These are phyloP conservation scores for Steinernema feltiae DNA, from an alignment of 1,140 invertebrate genomes.

Conservation along the genomic window DNA sequence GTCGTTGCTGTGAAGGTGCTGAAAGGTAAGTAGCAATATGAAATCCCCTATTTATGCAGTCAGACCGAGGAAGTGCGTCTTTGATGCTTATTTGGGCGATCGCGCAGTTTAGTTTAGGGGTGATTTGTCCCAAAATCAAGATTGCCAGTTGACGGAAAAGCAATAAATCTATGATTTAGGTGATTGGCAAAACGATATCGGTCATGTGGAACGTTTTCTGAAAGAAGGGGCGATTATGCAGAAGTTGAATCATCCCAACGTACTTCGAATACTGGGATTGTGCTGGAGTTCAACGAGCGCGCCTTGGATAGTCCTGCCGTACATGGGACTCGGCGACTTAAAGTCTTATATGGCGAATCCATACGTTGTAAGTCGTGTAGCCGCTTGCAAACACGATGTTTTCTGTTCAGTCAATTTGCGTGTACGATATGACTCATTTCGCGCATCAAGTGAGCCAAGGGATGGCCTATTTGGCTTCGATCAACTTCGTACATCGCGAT, in stretches of 20 bases:
- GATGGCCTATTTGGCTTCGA: slow-evolving; percentile 73
- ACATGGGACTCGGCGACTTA: slow-evolving; percentile 52
- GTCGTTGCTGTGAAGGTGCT: slow-evolving; percentile 46
- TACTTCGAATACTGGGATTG: slow-evolving; percentile 44
- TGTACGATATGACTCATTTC: slow-evolving; percentile 58
- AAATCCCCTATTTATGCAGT: too few species aligned
- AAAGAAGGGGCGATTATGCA: slow-evolving; percentile 53
- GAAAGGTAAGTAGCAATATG: slow-evolving; percentile 37
- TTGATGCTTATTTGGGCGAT: too few species aligned
- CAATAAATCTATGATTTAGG: too few species aligned
- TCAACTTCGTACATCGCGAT: slow-evolving; percentile 75
- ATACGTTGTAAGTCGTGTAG: slow-evolving; percentile 37
- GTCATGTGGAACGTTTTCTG: slow-evolving; percentile 49
- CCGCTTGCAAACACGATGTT: background rate
- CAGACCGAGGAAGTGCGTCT: too few species aligned
- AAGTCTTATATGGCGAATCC: slow-evolving; percentile 49
- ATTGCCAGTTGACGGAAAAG: too few species aligned
- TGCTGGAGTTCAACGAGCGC: slow-evolving; percentile 41
- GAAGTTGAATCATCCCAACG: slow-evolving; percentile 51
- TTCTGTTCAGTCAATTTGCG: slow-evolving; percentile 33
- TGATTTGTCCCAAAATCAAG: too few species aligned
- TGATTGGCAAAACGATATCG: slow-evolving; percentile 38
- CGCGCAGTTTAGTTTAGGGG: too few species aligned
- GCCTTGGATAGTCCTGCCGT: slow-evolving; percentile 54
- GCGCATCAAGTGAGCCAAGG: slow-evolving; percentile 75